These are phyloP conservation scores for Oxyruncus cristatus DNA, from an alignment of 2,113 vertebrate genomes.

Conservation along the genomic window DNA sequence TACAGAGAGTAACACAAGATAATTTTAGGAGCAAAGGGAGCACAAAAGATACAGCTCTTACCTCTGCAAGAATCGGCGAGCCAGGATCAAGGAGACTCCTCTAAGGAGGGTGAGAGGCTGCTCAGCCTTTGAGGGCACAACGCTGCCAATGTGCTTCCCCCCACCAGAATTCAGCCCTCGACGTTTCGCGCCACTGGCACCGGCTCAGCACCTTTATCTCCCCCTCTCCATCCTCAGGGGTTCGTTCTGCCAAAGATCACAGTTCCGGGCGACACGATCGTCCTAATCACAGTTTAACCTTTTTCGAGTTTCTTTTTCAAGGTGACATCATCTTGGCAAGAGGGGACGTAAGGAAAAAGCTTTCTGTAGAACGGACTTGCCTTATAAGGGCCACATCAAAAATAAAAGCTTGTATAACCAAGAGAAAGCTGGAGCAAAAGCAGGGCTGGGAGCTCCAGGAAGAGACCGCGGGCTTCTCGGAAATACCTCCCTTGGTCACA, in stretches of 20 bases:
- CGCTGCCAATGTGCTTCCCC: background rate
- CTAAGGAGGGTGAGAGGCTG: background rate
- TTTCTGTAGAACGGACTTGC: conserved; percentile 63
- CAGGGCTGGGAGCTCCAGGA: background rate
- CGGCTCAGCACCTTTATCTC: background rate
- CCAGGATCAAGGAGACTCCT: background rate
- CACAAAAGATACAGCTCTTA: background rate
- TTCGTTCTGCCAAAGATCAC: background rate
- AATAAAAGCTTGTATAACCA: conserved; percentile 57
- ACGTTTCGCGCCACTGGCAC: background rate
- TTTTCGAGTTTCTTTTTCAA: conserved; percentile 32
- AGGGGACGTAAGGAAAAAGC: conserved; percentile 50
- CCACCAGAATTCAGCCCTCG: background rate
- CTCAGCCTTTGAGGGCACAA: background rate
- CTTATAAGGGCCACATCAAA: conserved; percentile 75
- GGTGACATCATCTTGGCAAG: conserved; percentile 72
- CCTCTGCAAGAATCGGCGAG: background rate
- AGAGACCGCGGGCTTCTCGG: background rate
- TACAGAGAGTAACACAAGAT: background rate
- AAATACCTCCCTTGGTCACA: background rate
- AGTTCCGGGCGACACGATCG: background rate
- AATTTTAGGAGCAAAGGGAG: background rate
- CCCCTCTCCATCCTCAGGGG: background rate
- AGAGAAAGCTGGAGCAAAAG: conserved; percentile 24
- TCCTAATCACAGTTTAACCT: conserved; percentile 59